Conservation (phyloP, 2,113 vertebrate genomes). For the Myotis lucifugus region DNA sequence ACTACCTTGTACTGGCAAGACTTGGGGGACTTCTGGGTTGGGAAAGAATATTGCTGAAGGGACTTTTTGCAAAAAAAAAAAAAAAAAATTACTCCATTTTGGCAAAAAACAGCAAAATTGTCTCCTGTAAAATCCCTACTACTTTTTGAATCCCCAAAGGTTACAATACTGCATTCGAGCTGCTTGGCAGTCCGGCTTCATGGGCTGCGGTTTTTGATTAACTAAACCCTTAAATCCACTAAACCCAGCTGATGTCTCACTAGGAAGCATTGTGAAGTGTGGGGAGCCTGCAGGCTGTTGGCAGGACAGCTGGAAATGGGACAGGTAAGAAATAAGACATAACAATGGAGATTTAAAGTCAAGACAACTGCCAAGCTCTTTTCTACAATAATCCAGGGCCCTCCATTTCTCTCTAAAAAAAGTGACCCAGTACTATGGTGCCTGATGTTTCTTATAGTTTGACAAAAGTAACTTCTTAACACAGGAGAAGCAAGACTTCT, state of each 20-base stretch:
- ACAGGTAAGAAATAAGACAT: conserved; percentile 29
- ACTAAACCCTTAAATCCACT: conserved; percentile 4
- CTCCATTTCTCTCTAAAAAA: conserved; percentile 24
- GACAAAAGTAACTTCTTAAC: conserved; percentile 55
- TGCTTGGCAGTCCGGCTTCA: neutral
- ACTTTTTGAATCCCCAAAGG: conserved; percentile 48
- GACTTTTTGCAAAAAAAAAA: neutral
- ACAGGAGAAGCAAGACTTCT: neutral
- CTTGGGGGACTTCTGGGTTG: neutral
- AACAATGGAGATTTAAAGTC: conserved; percentile 62
- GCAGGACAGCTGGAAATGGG: neutral
- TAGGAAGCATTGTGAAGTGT: neutral
- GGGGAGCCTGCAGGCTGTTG: neutral
- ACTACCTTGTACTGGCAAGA: conserved; percentile 54
- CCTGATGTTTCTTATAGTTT: conserved; percentile 57
- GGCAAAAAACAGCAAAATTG: conserved; percentile 57
- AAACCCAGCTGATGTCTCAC: neutral
- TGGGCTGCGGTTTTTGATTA: neutral
- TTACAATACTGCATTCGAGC: conserved; percentile 9
- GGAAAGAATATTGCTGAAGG: conserved; percentile 32
- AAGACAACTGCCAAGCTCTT: conserved; percentile 7
- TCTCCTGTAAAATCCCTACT: conserved; percentile 26
- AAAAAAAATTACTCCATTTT: neutral
- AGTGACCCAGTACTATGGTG: neutral
- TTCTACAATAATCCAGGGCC: conserved; percentile 60